Evolutionary conservation across 2,888 invertebrate species (phyloP).

Genomic region (Cacoxenus indagator): DNA sequence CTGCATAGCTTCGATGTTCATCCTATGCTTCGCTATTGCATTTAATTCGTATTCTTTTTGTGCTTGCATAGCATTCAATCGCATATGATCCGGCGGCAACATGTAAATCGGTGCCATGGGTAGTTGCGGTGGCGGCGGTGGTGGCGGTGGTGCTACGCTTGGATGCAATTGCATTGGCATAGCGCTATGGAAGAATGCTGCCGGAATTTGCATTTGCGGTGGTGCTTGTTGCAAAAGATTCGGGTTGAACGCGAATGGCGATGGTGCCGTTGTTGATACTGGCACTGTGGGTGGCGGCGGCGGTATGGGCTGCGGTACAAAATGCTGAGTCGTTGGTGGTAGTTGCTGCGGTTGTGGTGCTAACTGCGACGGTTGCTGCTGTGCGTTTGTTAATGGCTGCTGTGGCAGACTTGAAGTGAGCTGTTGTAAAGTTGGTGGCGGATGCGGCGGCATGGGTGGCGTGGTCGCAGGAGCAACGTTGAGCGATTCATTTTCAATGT

Average conservation of each 20-base stretch:
- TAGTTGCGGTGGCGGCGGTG: slow-evolving; percentile 62
- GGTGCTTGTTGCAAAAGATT: slow-evolving; percentile 54
- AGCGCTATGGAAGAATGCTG: slow-evolving; percentile 49
- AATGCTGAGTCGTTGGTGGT: slow-evolving; percentile 37
- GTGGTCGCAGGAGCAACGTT: slow-evolving; percentile 9
- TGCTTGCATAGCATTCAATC: slow-evolving; percentile 75
- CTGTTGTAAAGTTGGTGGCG: neutral
- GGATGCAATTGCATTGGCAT: slow-evolving; percentile 67
- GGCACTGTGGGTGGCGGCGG: slow-evolving; percentile 43
- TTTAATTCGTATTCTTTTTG: slow-evolving; percentile 75
- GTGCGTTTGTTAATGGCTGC: slow-evolving; percentile 36
- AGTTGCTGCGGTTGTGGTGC: slow-evolving; percentile 34
- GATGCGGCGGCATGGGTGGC: slow-evolving; percentile 30
- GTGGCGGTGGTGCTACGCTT: slow-evolving; percentile 59
- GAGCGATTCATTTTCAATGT: neutral
- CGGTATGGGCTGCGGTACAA: slow-evolving; percentile 39
- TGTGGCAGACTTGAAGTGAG: neutral
- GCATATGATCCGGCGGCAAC: slow-evolving; percentile 73
- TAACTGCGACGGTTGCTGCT: slow-evolving; percentile 46
- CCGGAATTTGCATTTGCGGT: slow-evolving; percentile 55
- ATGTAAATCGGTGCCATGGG: slow-evolving; percentile 66
- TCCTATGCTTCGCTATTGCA: slow-evolving; percentile 74
- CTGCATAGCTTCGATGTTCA: slow-evolving; percentile 73
- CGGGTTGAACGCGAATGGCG: slow-evolving; percentile 53
- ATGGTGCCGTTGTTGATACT: slow-evolving; percentile 30